Evolutionary conservation across 2,888 invertebrate genomes (phyloP), one percentile per base, ranked within the genome.

Genomic region (Xylota segnis): DNA sequence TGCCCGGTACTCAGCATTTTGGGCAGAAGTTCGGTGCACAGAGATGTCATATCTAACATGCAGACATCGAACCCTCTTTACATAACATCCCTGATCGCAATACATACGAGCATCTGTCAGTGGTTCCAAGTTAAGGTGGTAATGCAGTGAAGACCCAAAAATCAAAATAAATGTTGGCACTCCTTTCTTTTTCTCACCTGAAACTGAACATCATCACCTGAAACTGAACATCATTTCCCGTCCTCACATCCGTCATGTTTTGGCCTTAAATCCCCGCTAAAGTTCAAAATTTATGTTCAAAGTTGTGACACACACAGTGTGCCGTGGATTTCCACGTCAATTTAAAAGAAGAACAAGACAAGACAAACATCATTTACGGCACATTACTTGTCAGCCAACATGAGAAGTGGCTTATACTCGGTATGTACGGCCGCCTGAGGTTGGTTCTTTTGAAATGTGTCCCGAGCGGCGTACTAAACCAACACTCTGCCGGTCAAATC

Each of bases 361-460:
- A 61, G 70, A 56, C 47, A 63, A 63, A 16, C 82, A 63, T 70
- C 68, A 70, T 47, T 82, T 70, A 32, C 63, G 63, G 56, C 76
- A 56, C 74, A 74, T 50, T 82, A 23, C 32, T 63, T 63, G 63
- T 82, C 43, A 58, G 56, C 34, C 78, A 61, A 70, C 43, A 81
- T 61, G 71, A 71, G 58, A 45, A 32, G 43, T 45, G 29, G 40
- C 50, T 10, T 65, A 12, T 34, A n/a, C n/a, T n/a, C n/a, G n/a
- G n/a, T n/a, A n/a, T n/a, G n/a, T n/a, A 34, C 10, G 34, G 4
- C 27, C 40, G 37, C 52, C 9, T 5, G 18, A 10, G 61, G 61
- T 34, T 50, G 56, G 63, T 63, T 71, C 81, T 45, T 75, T 45
- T 52, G 10, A 54, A 52, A 56, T 52, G 43, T 45, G 40, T 63